phyloP scores from a whole-genome alignment of 2,113 vertebrate species.

The Coreoperca whiteheadi region DNA sequence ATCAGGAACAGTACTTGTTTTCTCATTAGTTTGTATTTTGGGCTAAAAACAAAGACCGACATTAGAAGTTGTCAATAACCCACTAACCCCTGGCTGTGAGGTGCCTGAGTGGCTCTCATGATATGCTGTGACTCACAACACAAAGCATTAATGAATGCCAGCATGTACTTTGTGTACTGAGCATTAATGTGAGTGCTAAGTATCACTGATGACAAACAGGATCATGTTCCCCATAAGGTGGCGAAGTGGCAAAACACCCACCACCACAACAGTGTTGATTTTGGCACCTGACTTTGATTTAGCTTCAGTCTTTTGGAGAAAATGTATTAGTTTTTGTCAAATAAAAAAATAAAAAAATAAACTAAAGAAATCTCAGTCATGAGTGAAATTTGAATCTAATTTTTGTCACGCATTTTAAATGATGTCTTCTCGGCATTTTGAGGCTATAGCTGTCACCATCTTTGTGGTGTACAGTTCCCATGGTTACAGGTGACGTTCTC shows the following conservation, averaged over 20 bases:
- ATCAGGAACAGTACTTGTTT: slow-evolving; percentile 44
- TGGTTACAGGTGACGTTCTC: neutral
- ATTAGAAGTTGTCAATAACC: slow-evolving; percentile 31
- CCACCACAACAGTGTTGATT: neutral
- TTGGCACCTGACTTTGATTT: neutral
- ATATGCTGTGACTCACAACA: slow-evolving; percentile 28
- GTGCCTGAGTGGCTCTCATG: slow-evolving; percentile 14
- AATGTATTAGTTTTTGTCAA: neutral
- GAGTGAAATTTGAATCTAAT: neutral
- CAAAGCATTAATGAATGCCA: slow-evolving; percentile 41
- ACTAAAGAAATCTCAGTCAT: no score
- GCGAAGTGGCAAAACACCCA: neutral
- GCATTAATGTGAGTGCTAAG: neutral
- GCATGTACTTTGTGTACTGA: slow-evolving; percentile 18
- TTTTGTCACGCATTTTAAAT: neutral
- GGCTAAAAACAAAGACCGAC: slow-evolving; percentile 31
- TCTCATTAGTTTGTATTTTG: slow-evolving; percentile 61
- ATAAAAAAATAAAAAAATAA: no score
- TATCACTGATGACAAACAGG: slow-evolving; percentile 11
- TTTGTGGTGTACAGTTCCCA: neutral
- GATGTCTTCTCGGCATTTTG: no score
- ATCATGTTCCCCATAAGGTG: neutral
- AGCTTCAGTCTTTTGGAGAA: neutral
- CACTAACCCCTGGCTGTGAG: slow-evolving; percentile 10
- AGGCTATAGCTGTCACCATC: no score